Conservation (phyloP, 1,140 invertebrate species). For the Choristoneura fumiferana region DNA sequence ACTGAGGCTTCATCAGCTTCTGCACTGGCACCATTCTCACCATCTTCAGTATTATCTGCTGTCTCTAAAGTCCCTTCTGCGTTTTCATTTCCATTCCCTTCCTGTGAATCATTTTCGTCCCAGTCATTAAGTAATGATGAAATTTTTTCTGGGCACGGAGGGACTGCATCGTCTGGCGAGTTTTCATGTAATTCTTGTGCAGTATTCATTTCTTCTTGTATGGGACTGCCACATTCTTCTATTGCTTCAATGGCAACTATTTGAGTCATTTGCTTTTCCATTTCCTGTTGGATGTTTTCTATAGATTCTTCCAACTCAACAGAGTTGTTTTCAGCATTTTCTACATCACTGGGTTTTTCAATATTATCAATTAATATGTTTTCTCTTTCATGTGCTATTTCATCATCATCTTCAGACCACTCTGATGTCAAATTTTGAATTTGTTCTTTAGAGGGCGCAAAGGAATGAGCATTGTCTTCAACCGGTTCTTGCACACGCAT, state of each 20-base stretch:
- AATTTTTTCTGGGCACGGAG: conserved; percentile 54
- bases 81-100: conserved; percentile 44
- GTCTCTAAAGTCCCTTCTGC: conserved; percentile 16
- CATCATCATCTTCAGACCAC: conserved; percentile 72
- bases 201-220: conserved; percentile 14
- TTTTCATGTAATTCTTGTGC: background rate
- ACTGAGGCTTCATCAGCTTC: conserved; percentile 18
- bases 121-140: conserved; percentile 72
- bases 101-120: conserved; percentile 76
- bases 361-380: conserved; percentile 1
- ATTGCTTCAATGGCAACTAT: conserved; percentile 9
- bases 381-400: conserved; percentile 23
- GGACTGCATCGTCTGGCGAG: conserved; percentile 2
- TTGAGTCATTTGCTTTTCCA: conserved; percentile 47
- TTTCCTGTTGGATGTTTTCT: conserved; percentile 73
- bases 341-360: conserved; percentile 22
- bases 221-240: conserved; percentile 15
- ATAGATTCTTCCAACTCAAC: conserved; percentile 67
- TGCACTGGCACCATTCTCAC: conserved; percentile 3
- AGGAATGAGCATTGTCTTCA: conserved; percentile 21
- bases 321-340: conserved; percentile 24
- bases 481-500: background rate
- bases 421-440: conserved; percentile 62
- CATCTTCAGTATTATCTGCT: background rate
- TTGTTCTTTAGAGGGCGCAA: conserved; percentile 35